Conservation (phyloP, 2,888 invertebrate species). For the Nemapogon koenigi region DNA sequence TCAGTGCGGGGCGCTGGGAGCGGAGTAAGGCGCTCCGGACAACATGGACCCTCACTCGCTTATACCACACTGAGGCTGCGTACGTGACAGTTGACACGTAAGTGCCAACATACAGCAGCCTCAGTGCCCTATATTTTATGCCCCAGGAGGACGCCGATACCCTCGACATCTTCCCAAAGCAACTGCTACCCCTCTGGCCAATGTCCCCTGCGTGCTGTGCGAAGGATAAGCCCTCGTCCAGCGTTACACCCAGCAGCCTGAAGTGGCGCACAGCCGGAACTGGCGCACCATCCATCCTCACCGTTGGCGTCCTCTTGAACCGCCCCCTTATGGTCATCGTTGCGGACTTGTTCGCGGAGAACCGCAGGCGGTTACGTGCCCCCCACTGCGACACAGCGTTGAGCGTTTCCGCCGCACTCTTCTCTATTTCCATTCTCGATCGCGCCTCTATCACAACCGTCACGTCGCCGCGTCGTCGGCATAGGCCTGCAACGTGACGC, state of each 20-base stretch:
- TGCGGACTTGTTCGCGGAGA: background rate
- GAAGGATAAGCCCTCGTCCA: constrained; percentile 15
- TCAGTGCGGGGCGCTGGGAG: too few species aligned
- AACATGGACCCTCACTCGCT: constrained; percentile 14
- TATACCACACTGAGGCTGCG: constrained; percentile 7
- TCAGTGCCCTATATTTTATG: constrained; percentile 21
- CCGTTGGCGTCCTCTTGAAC: background rate
- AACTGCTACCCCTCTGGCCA: constrained; percentile 16
- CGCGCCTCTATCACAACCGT: background rate
- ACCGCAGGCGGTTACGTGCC: background rate
- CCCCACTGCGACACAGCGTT: background rate
- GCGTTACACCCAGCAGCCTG: constrained; percentile 14
- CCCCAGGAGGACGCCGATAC: too few species aligned
- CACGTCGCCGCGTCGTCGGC: constrained; percentile 1
- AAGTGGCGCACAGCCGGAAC: background rate
- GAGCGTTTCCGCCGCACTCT: background rate
- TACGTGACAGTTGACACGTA: constrained; percentile 16
- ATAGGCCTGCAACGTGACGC: background rate
- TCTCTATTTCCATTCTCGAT: background rate
- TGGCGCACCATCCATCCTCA: background rate
- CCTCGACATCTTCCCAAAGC: constrained; percentile 20
- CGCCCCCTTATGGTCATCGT: background rate
- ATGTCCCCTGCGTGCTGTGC: constrained; percentile 14
- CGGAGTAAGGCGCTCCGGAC: background rate
- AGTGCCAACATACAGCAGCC: constrained; percentile 11